Percentiles rank a stretch among this genome's conserved stretches.
Evolutionary conservation across 1,140 invertebrate species (phyloP).

Genomic region (Pinna nobilis): DNA sequence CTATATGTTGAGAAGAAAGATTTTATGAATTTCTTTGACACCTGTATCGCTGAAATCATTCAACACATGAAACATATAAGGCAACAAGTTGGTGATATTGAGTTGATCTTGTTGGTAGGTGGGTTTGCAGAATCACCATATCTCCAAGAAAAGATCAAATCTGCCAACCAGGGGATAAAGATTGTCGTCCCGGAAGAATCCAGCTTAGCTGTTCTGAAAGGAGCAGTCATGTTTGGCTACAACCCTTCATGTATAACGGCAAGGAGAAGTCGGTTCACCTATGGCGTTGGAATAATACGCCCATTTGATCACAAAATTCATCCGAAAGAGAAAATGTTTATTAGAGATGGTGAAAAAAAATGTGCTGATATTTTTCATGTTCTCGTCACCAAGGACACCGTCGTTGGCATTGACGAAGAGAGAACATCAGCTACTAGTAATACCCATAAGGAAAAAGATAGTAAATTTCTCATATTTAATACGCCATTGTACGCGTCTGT

Average conservation of each 20-base stretch:
- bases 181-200: background rate
- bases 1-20: conserved; percentile 2
- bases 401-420: background rate
- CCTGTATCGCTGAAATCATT: background rate
- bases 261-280: conserved; percentile 8
- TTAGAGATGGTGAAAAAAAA: background rate
- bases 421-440: background rate
- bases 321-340: background rate
- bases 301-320: background rate
- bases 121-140: conserved; percentile 6
- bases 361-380: conserved; percentile 10
- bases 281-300: background rate
- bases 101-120: conserved; percentile 1
- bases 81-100: background rate
- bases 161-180: background rate
- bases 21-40: conserved; percentile 15
- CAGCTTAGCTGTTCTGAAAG: background rate
- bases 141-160: conserved; percentile 4
- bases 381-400: background rate
- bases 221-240: conserved; percentile 11
- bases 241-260: background rate
- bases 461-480: background rate
- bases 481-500: background rate
- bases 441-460: background rate
- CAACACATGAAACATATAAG: background rate